A percentile compares a stretch with the other conserved stretches of the same genome.
phyloP scores from a whole-genome alignment of 1,140 invertebrate genomes.

The Lepeophtheirus salmonis region DNA sequence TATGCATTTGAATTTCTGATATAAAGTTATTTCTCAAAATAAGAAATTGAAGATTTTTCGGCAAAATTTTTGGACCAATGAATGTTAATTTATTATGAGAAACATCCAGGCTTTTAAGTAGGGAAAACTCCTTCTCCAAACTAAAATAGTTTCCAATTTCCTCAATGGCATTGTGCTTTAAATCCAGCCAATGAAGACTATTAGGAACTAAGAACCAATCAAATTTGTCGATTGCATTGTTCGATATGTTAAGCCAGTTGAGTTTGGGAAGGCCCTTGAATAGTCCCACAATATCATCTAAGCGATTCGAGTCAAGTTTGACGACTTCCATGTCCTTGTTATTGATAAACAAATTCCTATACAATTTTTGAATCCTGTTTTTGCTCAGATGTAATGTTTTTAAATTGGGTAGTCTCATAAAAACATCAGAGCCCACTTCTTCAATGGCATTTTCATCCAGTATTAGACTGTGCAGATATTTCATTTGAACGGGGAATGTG shows the following conservation, averaged over 20 bases:
- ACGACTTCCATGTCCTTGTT: conserved; percentile 52
- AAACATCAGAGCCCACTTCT: conserved; percentile 41
- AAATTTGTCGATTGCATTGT: conserved; percentile 68
- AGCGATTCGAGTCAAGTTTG: conserved; percentile 59
- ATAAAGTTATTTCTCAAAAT: conserved; percentile 64
- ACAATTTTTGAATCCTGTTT: conserved; percentile 64
- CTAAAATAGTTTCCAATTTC: conserved; percentile 60
- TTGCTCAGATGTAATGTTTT: conserved; percentile 66
- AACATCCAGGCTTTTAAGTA: conserved; percentile 37
- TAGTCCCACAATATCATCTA: conserved; percentile 57
- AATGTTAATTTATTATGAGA: conserved; percentile 55
- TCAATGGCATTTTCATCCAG: conserved; percentile 53
- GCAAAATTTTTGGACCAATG: conserved; percentile 40
- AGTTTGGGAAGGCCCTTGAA: conserved; percentile 58
- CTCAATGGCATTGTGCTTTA: conserved; percentile 68
- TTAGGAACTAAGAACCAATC: conserved; percentile 69
- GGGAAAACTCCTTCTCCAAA: not conserved
- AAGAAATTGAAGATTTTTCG: conserved; percentile 50
- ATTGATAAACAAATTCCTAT: conserved; percentile 53
- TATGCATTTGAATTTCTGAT: conserved; percentile 40
- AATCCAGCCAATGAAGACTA: conserved; percentile 70
- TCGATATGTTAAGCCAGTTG: conserved; percentile 66
- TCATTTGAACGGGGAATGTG: conserved; percentile 60
- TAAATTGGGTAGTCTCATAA: conserved; percentile 54
- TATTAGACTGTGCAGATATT: conserved; percentile 55